These are phyloP conservation scores for Beris chalybata DNA, from an alignment of 2,888 invertebrate genomes.

Conservation along the genomic window DNA sequence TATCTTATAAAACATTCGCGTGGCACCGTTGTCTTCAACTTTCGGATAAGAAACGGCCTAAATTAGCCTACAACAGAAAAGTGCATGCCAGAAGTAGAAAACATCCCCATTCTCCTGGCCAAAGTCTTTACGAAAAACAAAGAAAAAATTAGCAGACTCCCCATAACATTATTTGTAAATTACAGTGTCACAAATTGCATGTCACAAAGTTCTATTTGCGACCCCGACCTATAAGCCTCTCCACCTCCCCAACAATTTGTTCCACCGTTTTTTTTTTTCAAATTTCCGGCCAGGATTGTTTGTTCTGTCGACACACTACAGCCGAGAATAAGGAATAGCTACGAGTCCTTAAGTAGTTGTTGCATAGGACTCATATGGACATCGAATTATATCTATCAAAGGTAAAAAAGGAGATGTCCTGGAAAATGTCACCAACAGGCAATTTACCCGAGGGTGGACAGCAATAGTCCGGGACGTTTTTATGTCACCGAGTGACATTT, in stretches of 20 bases:
- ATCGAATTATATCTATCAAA: constrained; percentile 3
- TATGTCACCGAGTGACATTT: constrained; percentile 16
- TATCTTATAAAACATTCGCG: too few relatives aligned
- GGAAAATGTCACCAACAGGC: constrained; percentile 21
- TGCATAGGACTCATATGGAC: background rate
- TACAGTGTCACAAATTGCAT: constrained; percentile 14
- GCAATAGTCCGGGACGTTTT: background rate
- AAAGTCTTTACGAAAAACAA: constrained; percentile 14
- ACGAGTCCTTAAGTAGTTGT: background rate
- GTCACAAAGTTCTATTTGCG: constrained; percentile 11
- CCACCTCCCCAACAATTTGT: constrained; percentile 9
- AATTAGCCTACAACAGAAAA: too few relatives aligned
- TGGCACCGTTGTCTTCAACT: too few relatives aligned
- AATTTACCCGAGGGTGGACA: constrained; percentile 5
- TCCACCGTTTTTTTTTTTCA: constrained; percentile 16
- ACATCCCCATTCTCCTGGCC: too few relatives aligned
- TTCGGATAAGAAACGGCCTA: too few relatives aligned
- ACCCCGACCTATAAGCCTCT: constrained; percentile 8
- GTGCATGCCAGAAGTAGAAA: too few relatives aligned
- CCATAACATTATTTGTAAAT: constrained; percentile 11
- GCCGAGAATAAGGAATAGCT: constrained; percentile 1
- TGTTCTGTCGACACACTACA: background rate
- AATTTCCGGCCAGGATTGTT: constrained; percentile 25
- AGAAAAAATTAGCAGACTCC: constrained; percentile 4
- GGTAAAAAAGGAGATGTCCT: constrained; percentile 19